Evolutionary conservation across 2,113 vertebrate genomes (phyloP).

Genomic region (Rhabdornis inornatus): DNA sequence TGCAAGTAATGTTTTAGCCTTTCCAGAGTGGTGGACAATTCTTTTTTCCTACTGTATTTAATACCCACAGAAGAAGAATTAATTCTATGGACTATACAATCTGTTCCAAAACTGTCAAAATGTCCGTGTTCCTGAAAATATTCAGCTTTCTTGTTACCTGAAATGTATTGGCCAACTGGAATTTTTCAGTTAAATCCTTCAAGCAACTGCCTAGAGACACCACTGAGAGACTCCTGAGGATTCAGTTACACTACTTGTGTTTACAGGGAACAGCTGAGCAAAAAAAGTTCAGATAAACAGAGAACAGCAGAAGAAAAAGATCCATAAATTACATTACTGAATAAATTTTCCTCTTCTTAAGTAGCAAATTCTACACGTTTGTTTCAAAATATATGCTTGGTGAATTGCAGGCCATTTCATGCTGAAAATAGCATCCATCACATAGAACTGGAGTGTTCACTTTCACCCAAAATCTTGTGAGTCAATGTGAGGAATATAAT

Average conservation of each 20-base stretch:
- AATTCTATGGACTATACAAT: background rate
- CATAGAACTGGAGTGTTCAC: background rate
- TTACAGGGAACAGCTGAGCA: background rate
- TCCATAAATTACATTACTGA: accelerated
- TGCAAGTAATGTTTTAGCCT: background rate
- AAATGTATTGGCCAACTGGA: background rate
- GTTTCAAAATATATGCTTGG: background rate
- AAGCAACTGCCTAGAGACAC: background rate
- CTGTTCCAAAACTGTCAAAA: background rate
- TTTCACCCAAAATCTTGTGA: background rate
- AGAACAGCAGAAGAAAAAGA: background rate
- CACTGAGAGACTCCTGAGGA: conserved; percentile 1
- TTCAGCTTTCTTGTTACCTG: background rate
- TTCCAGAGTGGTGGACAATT: background rate
- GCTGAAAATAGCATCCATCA: background rate
- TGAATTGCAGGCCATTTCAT: background rate
- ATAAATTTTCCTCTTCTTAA: background rate
- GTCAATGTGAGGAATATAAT: background rate
- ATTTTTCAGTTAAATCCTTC: conserved; percentile 1
- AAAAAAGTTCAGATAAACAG: background rate
- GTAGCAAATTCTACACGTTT: background rate
- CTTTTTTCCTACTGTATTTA: background rate
- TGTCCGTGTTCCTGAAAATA: background rate
- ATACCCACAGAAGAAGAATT: background rate
- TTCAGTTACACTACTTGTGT: background rate